phyloP scores from a whole-genome alignment of 2,113 vertebrate genomes.

The Caranx ignobilis region DNA sequence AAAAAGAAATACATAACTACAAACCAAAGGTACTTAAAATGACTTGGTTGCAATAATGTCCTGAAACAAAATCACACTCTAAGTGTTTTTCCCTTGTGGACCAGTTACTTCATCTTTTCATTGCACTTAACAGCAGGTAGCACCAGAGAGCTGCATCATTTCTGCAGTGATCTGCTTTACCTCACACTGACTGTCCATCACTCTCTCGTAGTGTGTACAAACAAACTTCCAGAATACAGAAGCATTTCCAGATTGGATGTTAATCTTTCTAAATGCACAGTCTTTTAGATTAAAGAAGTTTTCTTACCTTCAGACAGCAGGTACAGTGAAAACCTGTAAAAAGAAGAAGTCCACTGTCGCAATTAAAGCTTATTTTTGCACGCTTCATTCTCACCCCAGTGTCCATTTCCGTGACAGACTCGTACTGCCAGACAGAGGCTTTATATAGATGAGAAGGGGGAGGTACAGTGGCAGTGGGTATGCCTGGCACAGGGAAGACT shows the following conservation, averaged over 20 bases:
- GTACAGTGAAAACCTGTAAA: neutral
- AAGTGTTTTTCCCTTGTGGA: neutral
- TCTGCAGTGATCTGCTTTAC: neutral
- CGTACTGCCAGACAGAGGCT: conserved; percentile 53
- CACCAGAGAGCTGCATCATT: conserved; percentile 20
- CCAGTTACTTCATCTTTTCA: neutral
- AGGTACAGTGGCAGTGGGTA: conserved; percentile 39
- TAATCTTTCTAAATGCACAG: neutral
- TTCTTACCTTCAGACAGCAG: conserved; percentile 41
- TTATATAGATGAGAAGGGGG: conserved; percentile 71
- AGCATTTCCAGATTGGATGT: neutral
- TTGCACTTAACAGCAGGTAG: conserved; percentile 39
- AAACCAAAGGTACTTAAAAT: neutral
- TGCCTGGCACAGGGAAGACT: conserved; percentile 35
- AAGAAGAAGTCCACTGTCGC: neutral
- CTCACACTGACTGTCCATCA: neutral
- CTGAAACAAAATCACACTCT: neutral
- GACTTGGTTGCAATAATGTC: neutral
- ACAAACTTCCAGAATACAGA: too few relatives aligned
- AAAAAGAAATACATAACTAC: neutral
- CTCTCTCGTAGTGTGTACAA: neutral
- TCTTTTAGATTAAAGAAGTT: neutral
- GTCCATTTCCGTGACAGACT: conserved; percentile 29
- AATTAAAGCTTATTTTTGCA: conserved; percentile 11
- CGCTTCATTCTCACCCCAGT: conserved; percentile 26